Base-by-base conservation (phyloP, 37 sponge, comb jelly and placozoan genomes). In the Halisarca cf. caerulea region DNA sequence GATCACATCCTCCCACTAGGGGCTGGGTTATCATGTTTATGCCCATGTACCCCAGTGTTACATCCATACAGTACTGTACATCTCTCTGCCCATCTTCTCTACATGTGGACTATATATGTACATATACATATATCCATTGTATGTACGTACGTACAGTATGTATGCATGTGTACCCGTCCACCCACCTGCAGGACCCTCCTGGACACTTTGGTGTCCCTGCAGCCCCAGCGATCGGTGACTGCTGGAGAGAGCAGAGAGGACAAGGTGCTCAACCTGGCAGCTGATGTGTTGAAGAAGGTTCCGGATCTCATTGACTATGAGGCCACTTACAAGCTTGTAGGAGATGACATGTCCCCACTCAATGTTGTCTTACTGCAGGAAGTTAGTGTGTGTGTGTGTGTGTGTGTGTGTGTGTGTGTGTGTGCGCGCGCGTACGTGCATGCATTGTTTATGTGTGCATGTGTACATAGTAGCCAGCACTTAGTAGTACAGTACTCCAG, bases 351-450 rank as follows among this genome's bases (percentile, higher is more conserved):
- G 88, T 88, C 89, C 15, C 96, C 98, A 23, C 93, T 97, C 58
- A 97, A 97, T 86, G 95, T 97, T 8, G 98, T 97, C n/a, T 83
- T 97, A 3, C 84, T 97, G 42, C 98, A 97, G 80, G 98, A 97
- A 89, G 96, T 96, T 66, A 4, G 66, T 41, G 1, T 54, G 80
- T 79, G 57, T 79, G 80, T 79, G 57, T 79, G 45, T 43, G 33
- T 79, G 45, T 43, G 33, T 79, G 80, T 44, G 53, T 44, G 80
- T 43, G 44, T 79, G 80, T 79, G 57, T 79, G 80, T 79, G 57
- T 79, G 45, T 43, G 33, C 44, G 45, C 17, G 33, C 44, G 80
- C 14, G 53, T 61, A 15, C n/a, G 55, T 27, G 44, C 14, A n/a
- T 43, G 33, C 14, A 11, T 28, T 27, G 55, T 27, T 9, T 44